These are phyloP conservation scores for Pomatostomus ruficeps DNA, from an alignment of 2,113 vertebrate species.

Conservation along the genomic window DNA sequence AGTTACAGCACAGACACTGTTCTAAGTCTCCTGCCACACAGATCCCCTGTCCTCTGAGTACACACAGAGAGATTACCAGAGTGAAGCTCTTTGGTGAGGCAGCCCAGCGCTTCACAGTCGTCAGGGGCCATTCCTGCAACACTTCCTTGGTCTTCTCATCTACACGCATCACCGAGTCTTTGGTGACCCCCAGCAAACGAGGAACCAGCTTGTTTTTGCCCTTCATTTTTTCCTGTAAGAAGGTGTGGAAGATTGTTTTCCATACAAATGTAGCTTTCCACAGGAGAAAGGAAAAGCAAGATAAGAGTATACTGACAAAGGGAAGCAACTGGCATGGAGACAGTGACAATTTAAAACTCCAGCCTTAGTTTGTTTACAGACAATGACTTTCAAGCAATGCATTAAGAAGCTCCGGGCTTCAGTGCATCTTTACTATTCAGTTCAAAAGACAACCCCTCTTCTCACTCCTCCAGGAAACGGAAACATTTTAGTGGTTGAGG, in stretches of 20 bases:
- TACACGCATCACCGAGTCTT: slow-evolving; percentile 98
- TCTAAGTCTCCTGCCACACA: not conserved
- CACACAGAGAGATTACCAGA: slow-evolving; percentile 75
- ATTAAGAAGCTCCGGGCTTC: not conserved
- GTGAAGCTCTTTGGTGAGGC: slow-evolving; percentile 99
- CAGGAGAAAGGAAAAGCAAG: not conserved
- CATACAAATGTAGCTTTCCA: not conserved
- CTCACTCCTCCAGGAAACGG: not conserved
- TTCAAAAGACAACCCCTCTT: not conserved
- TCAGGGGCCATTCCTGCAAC: slow-evolving; percentile 96
- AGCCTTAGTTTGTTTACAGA: not conserved
- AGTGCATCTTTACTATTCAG: not conserved
- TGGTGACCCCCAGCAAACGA: slow-evolving; percentile 94
- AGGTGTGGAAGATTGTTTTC: not conserved
- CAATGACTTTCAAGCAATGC: not conserved
- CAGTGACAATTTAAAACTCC: not conserved
- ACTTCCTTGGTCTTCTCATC: slow-evolving; percentile 98
- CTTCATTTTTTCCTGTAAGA: slow-evolving; percentile 95
- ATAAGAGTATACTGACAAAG: not conserved
- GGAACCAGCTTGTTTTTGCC: slow-evolving; percentile 97
- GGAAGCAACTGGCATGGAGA: not conserved
- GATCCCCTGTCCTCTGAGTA: not conserved
- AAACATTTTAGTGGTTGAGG: not conserved
- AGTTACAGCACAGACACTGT: not conserved
- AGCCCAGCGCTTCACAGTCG: slow-evolving; percentile 98